Base-by-base conservation (phyloP, 2,888 invertebrate species). In the Leptodirus hochenwartii region DNA sequence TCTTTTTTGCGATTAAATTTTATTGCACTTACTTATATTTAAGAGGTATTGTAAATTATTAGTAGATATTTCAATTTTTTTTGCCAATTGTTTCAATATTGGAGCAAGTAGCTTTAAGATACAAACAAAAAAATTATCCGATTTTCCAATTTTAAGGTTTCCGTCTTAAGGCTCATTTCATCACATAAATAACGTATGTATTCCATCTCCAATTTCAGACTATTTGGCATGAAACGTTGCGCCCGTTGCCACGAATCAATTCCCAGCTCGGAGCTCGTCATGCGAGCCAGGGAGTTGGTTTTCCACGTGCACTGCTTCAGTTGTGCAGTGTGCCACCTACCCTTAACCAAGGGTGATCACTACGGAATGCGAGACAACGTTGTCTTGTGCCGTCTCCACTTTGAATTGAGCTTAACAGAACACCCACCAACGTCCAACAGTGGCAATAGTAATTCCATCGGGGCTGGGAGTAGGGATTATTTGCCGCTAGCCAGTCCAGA, bases 271-370 rank as follows among this genome's bases (percentile, higher is more conserved):
- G 91, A 93, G 59, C 60, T 93, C 54, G 91, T 95, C 53, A 91
- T 95, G 91, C 65, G 88, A 31, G 91, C 88, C 6, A 66, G 85
- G 29, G 88, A 90, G 46, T 66, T 81, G 47, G 87, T 91, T 43
- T 95, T 85, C 63, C 93, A 95, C 62, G 77, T 91, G 35, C 77
- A 79, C 50, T 95, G 93, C 59, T 95, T 95, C 63, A 81, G 82
- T 26, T 93, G 93, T 55, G 77, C 79, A 24, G 71, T 80, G 29
- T 93, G 93, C 62, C 76, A 74, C 52, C 68, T 78, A 20, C 76
- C 80, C 4, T 65, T 95, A 35, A 81, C 78, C 34, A 87, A 90
- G 51, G 95, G 95, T 23, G 93, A 95, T 53, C 85, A 87, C 46
- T 95, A 90, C 60, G 90, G 90, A 40, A 81, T 91, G 62, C 68